Base-by-base conservation (phyloP, 2,113 vertebrate genomes). In the Jacana jacana region DNA sequence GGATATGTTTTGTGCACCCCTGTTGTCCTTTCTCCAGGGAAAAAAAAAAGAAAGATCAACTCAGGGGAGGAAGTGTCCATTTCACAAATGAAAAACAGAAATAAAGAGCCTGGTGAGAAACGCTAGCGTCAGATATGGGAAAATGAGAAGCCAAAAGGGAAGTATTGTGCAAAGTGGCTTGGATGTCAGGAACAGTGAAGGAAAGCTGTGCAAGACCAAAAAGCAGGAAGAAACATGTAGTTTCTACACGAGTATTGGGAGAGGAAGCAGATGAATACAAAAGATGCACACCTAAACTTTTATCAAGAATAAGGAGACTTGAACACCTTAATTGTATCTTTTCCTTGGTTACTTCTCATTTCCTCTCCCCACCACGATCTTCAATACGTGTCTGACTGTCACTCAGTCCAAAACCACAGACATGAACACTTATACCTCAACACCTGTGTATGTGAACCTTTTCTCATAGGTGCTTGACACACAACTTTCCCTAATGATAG, bases 161-260 rank as follows among this genome's bases (percentile, higher is more conserved):
- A 96, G 64, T 75, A 30, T 60, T 39, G 6, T 64, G 58, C 46
- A 75, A 91, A 93, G 68, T 77, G 33, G 22, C 88, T 39, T 44
- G 51, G 30, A 72, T 58, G 31, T n/a, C 57, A 87, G 72, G 68
- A 94, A 35, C 81, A 91, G 66, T 2, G 55, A 73, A 79, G 70
- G n/a, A 82, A 93, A 66, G 82, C 91, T 95, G 54, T 78, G 93
- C 88, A 96, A 96, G 82, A 90, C 31, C n/a, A 37, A 84, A 95
- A 94, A 90, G 68, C 72, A 92, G 95, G 90, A 96, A 91, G 39
- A 94, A 91, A 84, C 49, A 82, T 18, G 17, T 8, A 64, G 39
- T 86, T 28, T 51, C 42, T 80, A 4, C 33, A 63, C 2, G 2
- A 78, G 39, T 17, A 2, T 49, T 33, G 54, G 30, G 48, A 91